A percentile compares a stretch with the other conserved stretches of the same genome.
Evolutionary conservation across 1,140 invertebrate species (phyloP).

Genomic region (Himalopsyche phryganea): DNA sequence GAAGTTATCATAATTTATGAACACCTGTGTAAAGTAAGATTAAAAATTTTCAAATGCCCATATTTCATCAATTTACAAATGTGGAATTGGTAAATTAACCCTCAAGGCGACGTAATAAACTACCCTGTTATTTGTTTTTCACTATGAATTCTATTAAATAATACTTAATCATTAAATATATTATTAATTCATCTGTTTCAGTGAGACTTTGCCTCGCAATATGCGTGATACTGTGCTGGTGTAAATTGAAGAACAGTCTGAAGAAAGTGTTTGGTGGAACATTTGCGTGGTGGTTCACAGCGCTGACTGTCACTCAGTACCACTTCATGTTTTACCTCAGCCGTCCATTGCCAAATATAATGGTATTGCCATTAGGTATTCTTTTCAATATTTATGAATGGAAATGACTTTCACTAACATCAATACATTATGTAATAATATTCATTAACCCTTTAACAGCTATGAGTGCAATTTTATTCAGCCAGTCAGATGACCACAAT

Average conservation of each 20-base stretch:
- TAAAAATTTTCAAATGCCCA: too few relatives aligned
- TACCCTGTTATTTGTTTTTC: too few relatives aligned
- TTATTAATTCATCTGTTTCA: slow-evolving; percentile 64
- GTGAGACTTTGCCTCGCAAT: slow-evolving; percentile 78
- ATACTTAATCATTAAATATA: too few relatives aligned
- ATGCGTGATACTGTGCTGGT: slow-evolving; percentile 71
- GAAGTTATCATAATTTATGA: too few relatives aligned
- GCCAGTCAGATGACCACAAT: too few relatives aligned
- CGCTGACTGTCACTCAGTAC: slow-evolving; percentile 88
- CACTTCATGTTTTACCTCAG: slow-evolving; percentile 98
- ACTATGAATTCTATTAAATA: too few relatives aligned
- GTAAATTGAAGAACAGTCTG: slow-evolving; percentile 67
- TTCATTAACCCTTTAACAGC: not conserved
- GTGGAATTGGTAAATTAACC: too few relatives aligned
- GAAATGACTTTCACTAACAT: not conserved
- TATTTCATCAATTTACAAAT: too few relatives aligned
- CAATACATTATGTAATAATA: not conserved
- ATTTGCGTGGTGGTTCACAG: slow-evolving; percentile 77
- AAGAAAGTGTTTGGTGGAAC: slow-evolving; percentile 72
- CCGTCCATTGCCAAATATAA: slow-evolving; percentile 92
- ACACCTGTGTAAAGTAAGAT: too few relatives aligned
- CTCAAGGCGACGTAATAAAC: too few relatives aligned
- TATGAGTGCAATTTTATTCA: too few relatives aligned
- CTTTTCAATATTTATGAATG: slow-evolving; percentile 2
- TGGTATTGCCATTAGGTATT: slow-evolving; percentile 87